Evolutionary conservation across 2,797 vertebrate genomes (phyloP), one percentile per base, ranked within the genome.

Genomic region (Galago senegalensis): DNA sequence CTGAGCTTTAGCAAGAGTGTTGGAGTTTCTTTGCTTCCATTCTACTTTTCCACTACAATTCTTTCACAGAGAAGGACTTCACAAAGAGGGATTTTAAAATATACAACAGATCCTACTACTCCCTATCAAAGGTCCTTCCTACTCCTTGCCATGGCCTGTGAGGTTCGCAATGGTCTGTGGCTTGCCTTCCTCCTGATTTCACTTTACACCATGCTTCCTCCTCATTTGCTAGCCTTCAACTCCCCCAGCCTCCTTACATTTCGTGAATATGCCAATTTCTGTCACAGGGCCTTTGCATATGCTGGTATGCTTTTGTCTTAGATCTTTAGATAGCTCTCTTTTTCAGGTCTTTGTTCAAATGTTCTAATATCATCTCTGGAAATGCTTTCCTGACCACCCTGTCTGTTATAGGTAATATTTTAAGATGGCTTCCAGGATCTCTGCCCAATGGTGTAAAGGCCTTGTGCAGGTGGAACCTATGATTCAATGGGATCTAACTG

Each of bases 301-400:
- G 7, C 25, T 65, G 9, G 11, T 46, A 31, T 16, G 25, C 25
- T 73, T 82, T 82, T 58, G 29, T 61, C 27, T 27, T 34, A 79
- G 31, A n/a, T 29, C 23, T 96, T 92, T 56, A 77, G 56, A 21
- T 21, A 85, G 43, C 20, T 46, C 43, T 37, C 58, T 46, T 90
- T 95, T 86, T 31, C 34, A 82, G 58, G 29, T 83, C 67, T 97
- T 93, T 82, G 1, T 81, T 89, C 60, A 93, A 46, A 70, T 82
- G 1, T 73, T 87, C 65, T 91, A 40, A 75, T 61, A 17, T 85
- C 69, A 85, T 58, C 25, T 63, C 46, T 7, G 25, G 37, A 86
- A 92, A 88, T 29, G 60, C 27, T 40, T 79, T 16, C 43, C 17
- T 84, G 27, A 49, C 31, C n/a, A 84, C 43, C 27, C 37, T 76